Evolutionary conservation across 2,797 vertebrate species (phyloP).

Genomic region (Pitangus sulphuratus): DNA sequence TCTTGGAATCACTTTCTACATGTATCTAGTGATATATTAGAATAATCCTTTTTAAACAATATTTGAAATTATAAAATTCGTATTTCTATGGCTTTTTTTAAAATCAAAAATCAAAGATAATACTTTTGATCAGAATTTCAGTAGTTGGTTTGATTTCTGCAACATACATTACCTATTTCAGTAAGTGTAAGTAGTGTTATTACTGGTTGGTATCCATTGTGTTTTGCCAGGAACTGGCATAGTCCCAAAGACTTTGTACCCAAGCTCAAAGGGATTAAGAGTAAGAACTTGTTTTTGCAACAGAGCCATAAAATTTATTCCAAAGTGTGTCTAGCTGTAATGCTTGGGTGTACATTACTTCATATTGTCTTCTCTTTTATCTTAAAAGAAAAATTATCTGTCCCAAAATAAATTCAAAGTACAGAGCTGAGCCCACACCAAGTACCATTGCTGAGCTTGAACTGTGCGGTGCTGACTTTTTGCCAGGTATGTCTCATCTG

Average conservation of each 20-base stretch:
- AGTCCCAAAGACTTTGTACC: neutral
- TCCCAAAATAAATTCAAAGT: neutral
- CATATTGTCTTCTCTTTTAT: neutral
- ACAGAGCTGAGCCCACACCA: neutral
- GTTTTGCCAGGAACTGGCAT: neutral
- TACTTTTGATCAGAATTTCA: neutral
- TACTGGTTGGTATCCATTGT: neutral
- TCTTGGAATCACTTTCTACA: neutral
- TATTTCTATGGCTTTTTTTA: neutral
- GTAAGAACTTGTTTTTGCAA: conserved; percentile 19
- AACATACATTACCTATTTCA: neutral
- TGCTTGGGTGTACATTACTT: neutral
- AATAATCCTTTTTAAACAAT: neutral
- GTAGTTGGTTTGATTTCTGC: neutral
- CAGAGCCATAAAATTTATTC: neutral
- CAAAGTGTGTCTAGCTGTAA: neutral
- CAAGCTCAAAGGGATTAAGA: neutral
- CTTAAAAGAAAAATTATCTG: neutral
- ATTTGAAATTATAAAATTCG: neutral
- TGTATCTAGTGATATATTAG: neutral
- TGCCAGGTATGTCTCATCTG: conserved; percentile 42
- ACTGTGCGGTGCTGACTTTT: neutral
- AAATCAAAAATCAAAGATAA: neutral
- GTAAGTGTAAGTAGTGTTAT: neutral
- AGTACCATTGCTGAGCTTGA: neutral